These are phyloP conservation scores for Mus minutoides DNA, from an alignment of 2,797 vertebrate genomes.

Conservation along the genomic window DNA sequence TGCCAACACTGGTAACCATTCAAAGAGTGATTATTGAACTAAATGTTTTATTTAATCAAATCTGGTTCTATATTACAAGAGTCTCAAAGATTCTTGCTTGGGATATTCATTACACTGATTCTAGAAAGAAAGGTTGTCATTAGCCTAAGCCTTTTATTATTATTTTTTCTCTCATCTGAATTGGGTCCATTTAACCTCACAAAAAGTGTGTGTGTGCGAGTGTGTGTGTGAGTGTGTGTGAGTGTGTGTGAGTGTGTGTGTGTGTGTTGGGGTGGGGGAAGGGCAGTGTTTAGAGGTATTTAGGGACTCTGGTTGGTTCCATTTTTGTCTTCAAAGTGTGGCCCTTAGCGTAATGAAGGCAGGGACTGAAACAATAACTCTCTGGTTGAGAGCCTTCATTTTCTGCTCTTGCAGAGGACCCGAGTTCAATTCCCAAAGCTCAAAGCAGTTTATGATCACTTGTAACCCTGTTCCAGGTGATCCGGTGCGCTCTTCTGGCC, in stretches of 20 bases:
- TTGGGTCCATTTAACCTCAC: background rate
- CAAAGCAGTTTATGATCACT: background rate
- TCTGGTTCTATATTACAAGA: background rate
- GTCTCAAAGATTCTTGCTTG: background rate
- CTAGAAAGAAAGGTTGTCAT: background rate
- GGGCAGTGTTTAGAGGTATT: conserved; percentile 11
- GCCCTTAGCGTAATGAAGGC: background rate
- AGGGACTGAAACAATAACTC: too few species aligned
- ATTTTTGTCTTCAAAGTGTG: conserved; percentile 10
- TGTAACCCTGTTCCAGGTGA: background rate
- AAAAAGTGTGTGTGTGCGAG: background rate
- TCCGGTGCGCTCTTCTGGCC: background rate
- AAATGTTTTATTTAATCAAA: background rate
- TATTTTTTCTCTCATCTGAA: background rate
- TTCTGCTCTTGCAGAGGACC: background rate
- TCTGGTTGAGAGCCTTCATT: too few species aligned
- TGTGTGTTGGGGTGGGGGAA: background rate
- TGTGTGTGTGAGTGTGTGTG: background rate
- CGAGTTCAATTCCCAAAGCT: background rate
- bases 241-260: background rate
- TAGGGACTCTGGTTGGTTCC: background rate
- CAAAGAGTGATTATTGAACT: background rate
- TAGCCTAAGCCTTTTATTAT: background rate
- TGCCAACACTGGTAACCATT: background rate
- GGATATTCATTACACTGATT: background rate